Base-by-base conservation (phyloP, 1,140 invertebrate genomes). In the Drosophila malerkotliana region DNA sequence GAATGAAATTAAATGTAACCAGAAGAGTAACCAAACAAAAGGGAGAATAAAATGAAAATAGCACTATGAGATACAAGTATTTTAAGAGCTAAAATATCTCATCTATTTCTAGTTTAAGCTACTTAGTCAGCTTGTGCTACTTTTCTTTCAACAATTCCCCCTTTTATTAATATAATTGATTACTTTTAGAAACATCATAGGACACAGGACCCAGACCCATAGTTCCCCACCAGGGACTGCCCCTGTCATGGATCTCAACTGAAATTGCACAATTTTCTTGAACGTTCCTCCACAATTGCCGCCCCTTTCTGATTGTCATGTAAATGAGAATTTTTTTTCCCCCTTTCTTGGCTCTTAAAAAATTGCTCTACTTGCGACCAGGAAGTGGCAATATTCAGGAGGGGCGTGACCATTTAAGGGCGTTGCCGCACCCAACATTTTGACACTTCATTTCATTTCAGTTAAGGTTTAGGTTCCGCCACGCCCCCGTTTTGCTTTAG, bases 381-480 rank as follows among this genome's bases (percentile, higher is more conserved):
- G 30, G 45, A 72, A 53, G 39, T 34, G 44, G n/a, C 32, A 44
- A 32, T 30, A 47, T 45, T 68, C 44, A 21, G 30, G 37, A 56
- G 15, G 64, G 78, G 72, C 56, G 55, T 77, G 57, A 45, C 53
- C 24, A 7, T 41, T 6, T 15, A 10, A 47, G 49, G 62, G 71
- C 71, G 39, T 56, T 55, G 58, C 66, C 67, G 48, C 60, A 62
- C 63, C 62, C 61, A 73, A 58, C 62, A 59, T 80, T 85, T 84
- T 84, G 81, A 87, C 81, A 84, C 81, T 87, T 64, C 73, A 87
- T 84, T 84, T 87, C 73, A 81, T 72, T 85, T 77, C 47, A 71
- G 52, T 77, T 67, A 68, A 63, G 74, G 55, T 56, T 80, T 8
- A 12, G 28, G 30, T 24, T 18, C 48, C 41, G 34, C 37, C 30